Evolutionary conservation across 1,140 invertebrate species (phyloP), one percentile per base, ranked within the genome.

Genomic region (Heliconius melpomene): DNA sequence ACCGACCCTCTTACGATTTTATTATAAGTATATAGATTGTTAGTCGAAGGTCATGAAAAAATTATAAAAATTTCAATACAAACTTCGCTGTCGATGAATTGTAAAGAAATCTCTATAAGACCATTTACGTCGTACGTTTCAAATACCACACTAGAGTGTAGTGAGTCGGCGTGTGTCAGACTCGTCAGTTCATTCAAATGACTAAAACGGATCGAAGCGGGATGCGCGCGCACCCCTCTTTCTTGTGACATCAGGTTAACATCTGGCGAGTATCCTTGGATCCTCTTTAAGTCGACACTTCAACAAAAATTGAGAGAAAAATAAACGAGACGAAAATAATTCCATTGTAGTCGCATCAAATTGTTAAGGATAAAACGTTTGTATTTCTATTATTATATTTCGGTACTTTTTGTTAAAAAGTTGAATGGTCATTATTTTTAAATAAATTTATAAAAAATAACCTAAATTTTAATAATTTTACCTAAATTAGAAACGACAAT

Each of bases 151-250:
- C 46, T 72, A 6, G 23, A 66, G 26, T 6, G 60, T 77, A 32
- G 32, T 72, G 54, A 52, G 46, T 75, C 38, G 74, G 52, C 23
- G 40, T 72, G 54, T 76, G 79, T 23, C 26, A 66, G 26, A 72
- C 29, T 75, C 77, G 75, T 79, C 73, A 81, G 84, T 92, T 92
- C 90, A 92, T 93, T 92, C 87, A 93, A 78, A 88, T 71, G 78
- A 83, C 83, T 80, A 72, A 75, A 36, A 81, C 79, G 85, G 91
- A 93, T 93, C 91, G 91, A 93, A 93, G 88, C 73, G 60, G 75
- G 50, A 29, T 93, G 91, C 91, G 91, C 91, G 90, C 91, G 91
- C 91, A 92, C 66, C 74, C 73, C 77, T 36, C 20, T 50, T 79
- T 81, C 77, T 81, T 78, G 52, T 78, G 72, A 82, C 82, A 75